Conservation (phyloP, 2,888 invertebrate genomes). For the Clanis bilineata region DNA sequence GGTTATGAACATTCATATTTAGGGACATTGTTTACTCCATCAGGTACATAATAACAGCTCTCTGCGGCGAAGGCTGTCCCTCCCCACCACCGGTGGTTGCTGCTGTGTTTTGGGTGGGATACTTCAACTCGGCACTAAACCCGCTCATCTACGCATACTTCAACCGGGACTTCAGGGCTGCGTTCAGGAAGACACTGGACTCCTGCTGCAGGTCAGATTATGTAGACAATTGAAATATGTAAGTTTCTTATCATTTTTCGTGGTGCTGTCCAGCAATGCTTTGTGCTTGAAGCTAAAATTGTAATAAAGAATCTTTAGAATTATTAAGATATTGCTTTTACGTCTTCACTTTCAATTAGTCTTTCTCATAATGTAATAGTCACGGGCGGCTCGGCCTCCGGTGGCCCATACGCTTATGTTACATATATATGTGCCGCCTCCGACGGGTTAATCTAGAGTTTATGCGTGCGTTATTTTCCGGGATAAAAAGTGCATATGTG, state of each 20-base stretch:
- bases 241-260: background rate
- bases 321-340: no score
- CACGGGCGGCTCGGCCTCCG: no score
- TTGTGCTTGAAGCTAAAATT: background rate
- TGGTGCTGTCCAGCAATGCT: background rate
- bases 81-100: slow-evolving; percentile 94
- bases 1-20: no score
- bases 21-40: no score
- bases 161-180: slow-evolving; percentile 97
- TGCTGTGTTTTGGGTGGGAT: slow-evolving; percentile 98
- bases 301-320: no score
- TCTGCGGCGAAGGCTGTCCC: slow-evolving; percentile 89
- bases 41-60: slow-evolving; percentile 92
- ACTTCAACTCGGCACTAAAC: slow-evolving; percentile 87
- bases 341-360: background rate
- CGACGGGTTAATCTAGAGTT: no score
- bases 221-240: slow-evolving; percentile 6
- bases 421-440: no score
- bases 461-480: no score
- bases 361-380: no score
- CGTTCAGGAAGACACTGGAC: slow-evolving; percentile 94
- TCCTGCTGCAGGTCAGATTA: slow-evolving; percentile 84
- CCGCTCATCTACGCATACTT: slow-evolving; percentile 99
- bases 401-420: no score
- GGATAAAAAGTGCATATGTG: no score